Evolutionary conservation across 2,888 invertebrate species (phyloP), one percentile per base, ranked within the genome.

Genomic region (Pollenia amentaria): DNA sequence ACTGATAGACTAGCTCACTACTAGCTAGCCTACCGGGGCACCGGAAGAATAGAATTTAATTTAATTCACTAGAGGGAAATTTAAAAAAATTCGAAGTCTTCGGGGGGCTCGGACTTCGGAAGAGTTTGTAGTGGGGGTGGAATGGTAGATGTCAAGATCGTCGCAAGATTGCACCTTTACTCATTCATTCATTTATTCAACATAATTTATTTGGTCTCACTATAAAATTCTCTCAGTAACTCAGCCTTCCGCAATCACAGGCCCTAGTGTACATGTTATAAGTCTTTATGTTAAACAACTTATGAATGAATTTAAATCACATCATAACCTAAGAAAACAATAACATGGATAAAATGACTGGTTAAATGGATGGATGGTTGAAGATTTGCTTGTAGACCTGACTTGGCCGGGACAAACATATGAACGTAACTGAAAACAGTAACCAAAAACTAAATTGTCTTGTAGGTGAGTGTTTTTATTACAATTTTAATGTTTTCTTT

Each of bases 231-330:
- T 3, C 29, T 29, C 29, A 29, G n/a, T n/a, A n/a, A n/a, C 29
- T 29, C 29, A 29, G 29, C 29, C 29, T 6, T 1, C 1, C 48
- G 75, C 16, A 2, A 8, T 14, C 11, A 44, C 11, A 9, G 70
- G 18, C 48, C 11, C n/a, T 10, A 55, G 60, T 65, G 67, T 76
- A 48, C 1, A 18, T 29, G 53, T 73, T 51, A 57, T n/a, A 69
- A 65, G 60, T 80, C 60, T 76, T 76, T 64, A 76, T 69, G 83
- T 84, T 75, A 21, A 69, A 83, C 70, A 87, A 82, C 81, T 81
- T 88, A 88, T 88, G 88, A 88, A 87, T 88, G 88, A 88, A 88
- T 88, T 87, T 80, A 88, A 87, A 85, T 87, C 80, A 86, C 84
- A 85, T 84, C 80, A 83, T 80, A 83, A 85, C 88, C 85, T 85